phyloP scores from a whole-genome alignment of 1,140 invertebrate genomes.

The Zaprionus lachaisei region DNA sequence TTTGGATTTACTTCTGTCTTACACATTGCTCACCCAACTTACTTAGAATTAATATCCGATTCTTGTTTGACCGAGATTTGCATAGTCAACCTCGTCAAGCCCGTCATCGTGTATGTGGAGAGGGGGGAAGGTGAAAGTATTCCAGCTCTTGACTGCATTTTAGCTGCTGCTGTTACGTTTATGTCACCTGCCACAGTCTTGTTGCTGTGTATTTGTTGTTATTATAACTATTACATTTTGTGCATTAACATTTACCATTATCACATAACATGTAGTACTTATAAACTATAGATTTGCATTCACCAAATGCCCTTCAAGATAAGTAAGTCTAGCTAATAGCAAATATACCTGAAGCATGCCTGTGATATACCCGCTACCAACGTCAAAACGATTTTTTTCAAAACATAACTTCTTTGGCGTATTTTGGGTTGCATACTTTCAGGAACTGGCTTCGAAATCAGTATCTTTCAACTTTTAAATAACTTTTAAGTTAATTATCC shows the following conservation, averaged over 20 bases:
- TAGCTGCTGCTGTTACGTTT: slow-evolving; percentile 9
- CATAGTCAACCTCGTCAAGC: slow-evolving; percentile 2
- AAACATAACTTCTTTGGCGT: too few species aligned
- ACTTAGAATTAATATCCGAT: neutral
- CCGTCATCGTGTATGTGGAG: neutral
- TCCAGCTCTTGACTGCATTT: slow-evolving; percentile 18
- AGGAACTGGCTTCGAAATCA: too few species aligned
- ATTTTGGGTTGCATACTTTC: too few species aligned
- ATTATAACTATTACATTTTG: slow-evolving; percentile 1
- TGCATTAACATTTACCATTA: neutral
- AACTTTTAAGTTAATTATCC: too few species aligned
- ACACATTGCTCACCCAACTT: slow-evolving; percentile 14
- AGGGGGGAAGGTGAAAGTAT: neutral
- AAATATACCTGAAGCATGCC: too few species aligned
- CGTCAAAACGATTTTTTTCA: too few species aligned
- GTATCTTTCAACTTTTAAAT: too few species aligned
- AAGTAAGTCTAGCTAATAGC: too few species aligned
- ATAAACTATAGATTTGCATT: neutral
- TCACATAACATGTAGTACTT: neutral
- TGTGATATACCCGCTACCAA: too few species aligned
- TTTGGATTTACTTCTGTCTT: neutral
- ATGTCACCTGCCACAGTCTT: slow-evolving; percentile 18
- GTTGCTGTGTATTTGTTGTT: neutral
- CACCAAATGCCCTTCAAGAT: neutral
- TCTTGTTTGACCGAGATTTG: slow-evolving; percentile 24